phyloP scores from a whole-genome alignment of 1,140 invertebrate genomes.

The Trichomalopsis sarcophagae region DNA sequence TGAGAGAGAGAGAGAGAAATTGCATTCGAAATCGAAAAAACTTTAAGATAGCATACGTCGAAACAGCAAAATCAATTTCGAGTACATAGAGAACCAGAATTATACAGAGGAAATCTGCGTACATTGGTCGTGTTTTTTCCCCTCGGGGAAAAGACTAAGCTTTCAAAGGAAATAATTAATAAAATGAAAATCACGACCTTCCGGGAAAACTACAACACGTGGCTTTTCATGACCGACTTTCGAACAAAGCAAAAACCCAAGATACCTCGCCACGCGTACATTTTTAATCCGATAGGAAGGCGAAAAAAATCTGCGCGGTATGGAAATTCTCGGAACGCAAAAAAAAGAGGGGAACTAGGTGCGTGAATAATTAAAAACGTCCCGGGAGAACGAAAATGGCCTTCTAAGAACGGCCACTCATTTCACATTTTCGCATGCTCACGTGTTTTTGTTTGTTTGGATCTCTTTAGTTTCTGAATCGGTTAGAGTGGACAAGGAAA shows the following conservation, averaged over 20 bases:
- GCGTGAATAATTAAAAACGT: constrained; percentile 4
- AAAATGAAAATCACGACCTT: too few species aligned
- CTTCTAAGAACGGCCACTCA: constrained; percentile 10
- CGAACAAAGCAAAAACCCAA: neutral
- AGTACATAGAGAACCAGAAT: too few species aligned
- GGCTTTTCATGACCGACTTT: neutral
- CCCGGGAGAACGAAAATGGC: neutral
- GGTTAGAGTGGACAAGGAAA: too few species aligned
- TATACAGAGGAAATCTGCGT: too few species aligned
- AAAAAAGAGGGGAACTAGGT: neutral
- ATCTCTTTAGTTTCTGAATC: neutral
- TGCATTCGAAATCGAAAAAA: too few species aligned
- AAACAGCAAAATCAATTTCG: too few species aligned
- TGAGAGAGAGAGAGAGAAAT: too few species aligned
- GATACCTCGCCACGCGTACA: neutral
- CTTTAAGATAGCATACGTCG: too few species aligned
- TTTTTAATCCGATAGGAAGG: neutral
- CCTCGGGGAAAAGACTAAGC: too few species aligned
- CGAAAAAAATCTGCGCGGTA: neutral
- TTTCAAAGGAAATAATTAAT: too few species aligned
- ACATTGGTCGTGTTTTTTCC: too few species aligned
- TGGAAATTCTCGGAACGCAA: neutral
- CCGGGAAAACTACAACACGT: neutral
- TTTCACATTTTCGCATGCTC: neutral
- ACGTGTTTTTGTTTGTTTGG: neutral